phyloP scores from a whole-genome alignment of 1,140 invertebrate genomes.

The Cyclina sinensis region DNA sequence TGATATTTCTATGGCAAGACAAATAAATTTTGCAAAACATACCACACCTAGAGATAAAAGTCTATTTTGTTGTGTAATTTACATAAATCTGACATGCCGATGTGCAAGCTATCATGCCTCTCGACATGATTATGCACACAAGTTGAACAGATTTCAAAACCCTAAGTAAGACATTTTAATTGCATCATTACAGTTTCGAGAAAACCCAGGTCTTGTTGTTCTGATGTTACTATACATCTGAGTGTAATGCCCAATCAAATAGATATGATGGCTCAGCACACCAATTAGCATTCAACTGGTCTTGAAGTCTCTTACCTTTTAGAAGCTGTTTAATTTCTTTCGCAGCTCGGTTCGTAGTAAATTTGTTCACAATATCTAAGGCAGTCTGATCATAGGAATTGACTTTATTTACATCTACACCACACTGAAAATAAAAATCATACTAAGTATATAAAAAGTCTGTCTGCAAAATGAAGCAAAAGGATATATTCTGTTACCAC shows the following conservation, averaged over 20 bases:
- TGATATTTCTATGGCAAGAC: neutral
- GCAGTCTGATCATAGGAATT: constrained; percentile 88
- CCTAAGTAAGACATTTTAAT: neutral
- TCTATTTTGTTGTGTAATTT: neutral
- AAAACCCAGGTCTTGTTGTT: neutral
- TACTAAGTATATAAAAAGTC: neutral
- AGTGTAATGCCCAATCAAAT: too few species aligned
- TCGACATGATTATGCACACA: neutral
- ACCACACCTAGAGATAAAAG: neutral
- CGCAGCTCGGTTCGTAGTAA: constrained; percentile 85
- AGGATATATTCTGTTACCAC: neutral
- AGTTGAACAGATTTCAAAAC: neutral
- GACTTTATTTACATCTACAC: constrained; percentile 86
- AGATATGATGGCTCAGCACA: too few species aligned
- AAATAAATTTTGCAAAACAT: neutral
- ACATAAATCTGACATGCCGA: neutral
- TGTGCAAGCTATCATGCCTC: neutral
- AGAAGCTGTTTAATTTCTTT: constrained; percentile 87
- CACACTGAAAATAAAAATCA: constrained; percentile 83
- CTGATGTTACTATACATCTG: neutral
- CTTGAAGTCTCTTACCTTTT: constrained; percentile 83
- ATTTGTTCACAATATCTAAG: constrained; percentile 87
- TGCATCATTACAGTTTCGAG: neutral
- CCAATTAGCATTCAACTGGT: too few species aligned
- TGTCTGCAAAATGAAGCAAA: neutral